Conservation (phyloP, 2,888 invertebrate species). For the Microchrysa polita region DNA sequence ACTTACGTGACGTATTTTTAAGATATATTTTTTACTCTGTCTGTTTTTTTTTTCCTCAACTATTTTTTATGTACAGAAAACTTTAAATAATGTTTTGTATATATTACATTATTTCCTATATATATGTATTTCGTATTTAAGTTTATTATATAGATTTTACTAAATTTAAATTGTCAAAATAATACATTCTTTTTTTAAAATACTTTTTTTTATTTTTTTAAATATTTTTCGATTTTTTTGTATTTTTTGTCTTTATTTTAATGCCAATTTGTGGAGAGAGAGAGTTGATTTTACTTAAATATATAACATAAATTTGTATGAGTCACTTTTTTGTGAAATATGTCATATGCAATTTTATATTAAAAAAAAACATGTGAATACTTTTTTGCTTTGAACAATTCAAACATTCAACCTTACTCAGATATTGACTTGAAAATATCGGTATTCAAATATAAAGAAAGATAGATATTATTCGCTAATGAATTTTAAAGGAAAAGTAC, state of each 20-base stretch:
- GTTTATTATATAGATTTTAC: not conserved
- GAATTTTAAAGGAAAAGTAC: no score
- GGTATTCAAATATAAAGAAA: no score
- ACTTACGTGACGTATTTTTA: slow-evolving; percentile 17
- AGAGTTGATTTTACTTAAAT: not conserved
- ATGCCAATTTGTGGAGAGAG: slow-evolving; percentile 22
- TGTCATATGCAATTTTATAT: no score
- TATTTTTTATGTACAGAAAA: not conserved
- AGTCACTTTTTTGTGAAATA: not conserved
- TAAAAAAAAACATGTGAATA: no score
- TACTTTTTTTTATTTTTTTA: not conserved
- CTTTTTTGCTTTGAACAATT: no score
- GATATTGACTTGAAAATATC: no score
- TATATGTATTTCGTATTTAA: not conserved
- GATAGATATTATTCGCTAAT: no score
- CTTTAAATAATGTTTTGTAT: not conserved
- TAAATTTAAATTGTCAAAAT: slow-evolving; percentile 21
- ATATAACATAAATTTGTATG: not conserved
- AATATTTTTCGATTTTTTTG: not conserved
- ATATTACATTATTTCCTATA: not conserved
- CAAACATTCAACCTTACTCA: no score
- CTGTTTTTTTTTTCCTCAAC: slow-evolving; percentile 1
- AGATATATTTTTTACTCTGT: not conserved
- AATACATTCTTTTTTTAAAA: not conserved
- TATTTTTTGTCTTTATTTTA: not conserved